Evolutionary conservation across 2,797 vertebrate genomes (phyloP).

Genomic region (Characodon lateralis): DNA sequence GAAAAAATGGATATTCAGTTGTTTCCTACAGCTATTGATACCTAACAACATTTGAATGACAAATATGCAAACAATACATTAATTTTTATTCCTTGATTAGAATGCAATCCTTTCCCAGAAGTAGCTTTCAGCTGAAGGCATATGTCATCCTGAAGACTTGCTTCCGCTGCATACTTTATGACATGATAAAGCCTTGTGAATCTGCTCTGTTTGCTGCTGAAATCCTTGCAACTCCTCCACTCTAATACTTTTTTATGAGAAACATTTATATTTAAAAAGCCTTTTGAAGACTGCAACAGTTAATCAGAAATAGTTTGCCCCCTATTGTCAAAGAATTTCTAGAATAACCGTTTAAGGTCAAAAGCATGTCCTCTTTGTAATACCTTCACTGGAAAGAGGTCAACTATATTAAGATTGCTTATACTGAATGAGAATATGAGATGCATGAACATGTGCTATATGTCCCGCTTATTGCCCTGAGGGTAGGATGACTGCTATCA

Average conservation of each 20-base stretch:
- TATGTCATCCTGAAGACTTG: neutral
- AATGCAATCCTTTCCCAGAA: neutral
- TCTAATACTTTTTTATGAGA: neutral
- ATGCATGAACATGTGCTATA: slow-evolving; percentile 56
- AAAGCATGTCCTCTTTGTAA: slow-evolving; percentile 57
- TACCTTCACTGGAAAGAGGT: slow-evolving; percentile 63
- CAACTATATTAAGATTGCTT: slow-evolving; percentile 67
- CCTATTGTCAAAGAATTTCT: slow-evolving; percentile 37
- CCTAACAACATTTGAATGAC: neutral
- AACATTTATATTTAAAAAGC: neutral
- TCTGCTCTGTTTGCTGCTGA: neutral
- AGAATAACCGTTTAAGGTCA: slow-evolving; percentile 57
- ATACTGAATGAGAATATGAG: slow-evolving; percentile 55
- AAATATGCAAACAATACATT: neutral
- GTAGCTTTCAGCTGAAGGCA: neutral
- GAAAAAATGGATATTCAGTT: neutral
- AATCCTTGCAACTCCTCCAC: neutral
- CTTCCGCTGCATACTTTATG: slow-evolving; percentile 8
- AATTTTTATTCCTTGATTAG: neutral
- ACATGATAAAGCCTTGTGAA: neutral
- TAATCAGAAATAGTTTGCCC: slow-evolving; percentile 21
- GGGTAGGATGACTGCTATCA: slow-evolving; percentile 65
- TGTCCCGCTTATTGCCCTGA: slow-evolving; percentile 62
- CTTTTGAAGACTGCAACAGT: neutral
- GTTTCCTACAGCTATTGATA: neutral